Evolutionary conservation across 2,888 invertebrate species (phyloP).

Genomic region (Epiblema foenella): DNA sequence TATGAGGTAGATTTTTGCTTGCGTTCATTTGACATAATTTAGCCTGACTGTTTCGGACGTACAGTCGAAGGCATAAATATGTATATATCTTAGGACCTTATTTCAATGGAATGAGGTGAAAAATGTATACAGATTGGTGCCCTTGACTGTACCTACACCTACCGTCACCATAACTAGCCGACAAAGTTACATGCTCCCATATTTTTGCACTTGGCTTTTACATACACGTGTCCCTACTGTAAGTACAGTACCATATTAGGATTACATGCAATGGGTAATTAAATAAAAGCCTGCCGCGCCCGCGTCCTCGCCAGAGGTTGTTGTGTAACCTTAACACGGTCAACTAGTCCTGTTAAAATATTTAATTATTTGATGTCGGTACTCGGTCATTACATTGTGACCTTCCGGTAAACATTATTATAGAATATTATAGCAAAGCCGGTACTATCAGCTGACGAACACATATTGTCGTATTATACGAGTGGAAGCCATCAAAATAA

Average conservation of each 20-base stretch:
- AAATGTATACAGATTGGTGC: no score
- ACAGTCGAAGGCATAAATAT: no score
- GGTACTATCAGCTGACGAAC: background rate
- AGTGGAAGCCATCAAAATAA: background rate
- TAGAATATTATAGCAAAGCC: background rate
- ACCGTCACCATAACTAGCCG: no score
- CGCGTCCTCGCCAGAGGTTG: slow-evolving; percentile 38
- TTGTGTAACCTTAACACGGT: slow-evolving; percentile 38
- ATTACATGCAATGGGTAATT: slow-evolving; percentile 25
- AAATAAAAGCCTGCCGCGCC: slow-evolving; percentile 15
- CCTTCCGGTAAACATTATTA: background rate
- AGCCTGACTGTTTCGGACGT: no score
- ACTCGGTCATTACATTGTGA: background rate
- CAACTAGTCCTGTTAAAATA: slow-evolving; percentile 40
- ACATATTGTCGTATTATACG: background rate
- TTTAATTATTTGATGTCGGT: slow-evolving; percentile 37
- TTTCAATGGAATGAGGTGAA: no score
- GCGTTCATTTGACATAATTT: no score
- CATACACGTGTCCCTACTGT: background rate
- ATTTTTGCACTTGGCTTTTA: no score
- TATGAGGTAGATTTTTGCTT: no score
- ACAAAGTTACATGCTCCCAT: no score
- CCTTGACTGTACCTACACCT: no score
- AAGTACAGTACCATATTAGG: slow-evolving; percentile 15
- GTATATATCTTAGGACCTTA: no score